Evolutionary conservation across 2,888 invertebrate genomes (phyloP).

Genomic region (Tromatobia lineatoria): DNA sequence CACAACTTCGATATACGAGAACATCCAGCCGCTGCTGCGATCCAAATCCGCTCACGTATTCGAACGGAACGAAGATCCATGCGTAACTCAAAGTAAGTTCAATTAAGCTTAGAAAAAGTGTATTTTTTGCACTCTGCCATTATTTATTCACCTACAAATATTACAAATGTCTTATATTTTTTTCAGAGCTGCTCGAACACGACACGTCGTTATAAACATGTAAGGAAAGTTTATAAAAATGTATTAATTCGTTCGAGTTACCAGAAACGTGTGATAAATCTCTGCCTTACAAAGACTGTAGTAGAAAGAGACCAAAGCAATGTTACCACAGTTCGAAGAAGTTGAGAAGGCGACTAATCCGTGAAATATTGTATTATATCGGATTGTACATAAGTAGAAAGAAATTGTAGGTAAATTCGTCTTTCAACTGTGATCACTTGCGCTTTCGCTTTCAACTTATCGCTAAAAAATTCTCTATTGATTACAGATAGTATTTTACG

Average conservation of each 20-base stretch:
- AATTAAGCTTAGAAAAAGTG: background rate
- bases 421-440: slow-evolving; percentile 17
- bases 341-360: slow-evolving; percentile 23
- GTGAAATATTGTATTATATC: slow-evolving; percentile 35
- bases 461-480: slow-evolving; percentile 11
- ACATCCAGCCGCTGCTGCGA: slow-evolving; percentile 72
- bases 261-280: slow-evolving; percentile 57
- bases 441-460: slow-evolving; percentile 4
- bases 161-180: slow-evolving; percentile 6
- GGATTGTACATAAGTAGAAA: slow-evolving; percentile 53
- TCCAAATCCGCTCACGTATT: slow-evolving; percentile 72
- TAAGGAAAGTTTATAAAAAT: background rate
- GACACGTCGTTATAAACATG: slow-evolving; percentile 60
- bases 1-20: slow-evolving; percentile 75
- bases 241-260: slow-evolving; percentile 21
- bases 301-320: slow-evolving; percentile 54
- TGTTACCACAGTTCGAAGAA: slow-evolving; percentile 36
- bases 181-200: slow-evolving; percentile 67
- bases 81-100: slow-evolving; percentile 66
- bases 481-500: slow-evolving; percentile 3
- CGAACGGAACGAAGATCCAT: slow-evolving; percentile 60
- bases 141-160: background rate
- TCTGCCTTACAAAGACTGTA: slow-evolving; percentile 40
- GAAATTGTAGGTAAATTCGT: background rate
- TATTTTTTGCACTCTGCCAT: background rate